These are phyloP conservation scores for Beris chalybata DNA, from an alignment of 2,888 invertebrate species.

Conservation along the genomic window DNA sequence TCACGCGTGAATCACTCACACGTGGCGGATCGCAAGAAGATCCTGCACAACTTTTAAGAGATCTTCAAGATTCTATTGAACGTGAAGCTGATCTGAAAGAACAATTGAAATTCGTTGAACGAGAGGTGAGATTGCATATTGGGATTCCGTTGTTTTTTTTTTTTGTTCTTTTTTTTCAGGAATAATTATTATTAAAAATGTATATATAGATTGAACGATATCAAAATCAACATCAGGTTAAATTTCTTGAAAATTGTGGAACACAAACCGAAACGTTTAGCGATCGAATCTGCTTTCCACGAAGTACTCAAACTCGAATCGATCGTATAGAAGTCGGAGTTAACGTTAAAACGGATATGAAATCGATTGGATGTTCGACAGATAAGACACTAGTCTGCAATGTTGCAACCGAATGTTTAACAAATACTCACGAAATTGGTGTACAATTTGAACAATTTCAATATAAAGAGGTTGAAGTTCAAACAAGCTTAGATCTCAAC, in stretches of 20 bases:
- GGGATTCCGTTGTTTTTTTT: background rate
- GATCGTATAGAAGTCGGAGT: conserved; percentile 12
- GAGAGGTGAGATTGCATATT: conserved; percentile 66
- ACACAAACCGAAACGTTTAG: conserved; percentile 48
- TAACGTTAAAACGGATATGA: background rate
- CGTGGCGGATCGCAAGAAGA: conserved; percentile 80
- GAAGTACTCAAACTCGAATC: conserved; percentile 49
- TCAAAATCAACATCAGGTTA: conserved; percentile 37
- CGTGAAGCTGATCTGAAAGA: conserved; percentile 91
- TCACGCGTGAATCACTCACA: conserved; percentile 73
- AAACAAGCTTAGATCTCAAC: background rate
- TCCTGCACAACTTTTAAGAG: conserved; percentile 78
- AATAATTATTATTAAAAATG: background rate
- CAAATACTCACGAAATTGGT: background rate
- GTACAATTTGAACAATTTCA: background rate
- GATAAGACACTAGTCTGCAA: conserved; percentile 1
- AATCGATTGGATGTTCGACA: conserved; percentile 19
- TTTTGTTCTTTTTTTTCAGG: background rate
- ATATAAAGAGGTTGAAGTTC: background rate
- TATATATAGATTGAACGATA: conserved; percentile 35
- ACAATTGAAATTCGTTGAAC: conserved; percentile 89
- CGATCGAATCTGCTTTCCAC: conserved; percentile 46
- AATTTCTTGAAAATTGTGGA: conserved; percentile 46
- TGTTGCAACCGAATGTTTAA: conserved; percentile 10
- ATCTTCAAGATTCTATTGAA: conserved; percentile 89